Percentiles rank a stretch among this genome's conserved stretches.
These are phyloP conservation scores for Ethmia dodecea DNA, from an alignment of 2,888 invertebrate genomes.

Conservation along the genomic window DNA sequence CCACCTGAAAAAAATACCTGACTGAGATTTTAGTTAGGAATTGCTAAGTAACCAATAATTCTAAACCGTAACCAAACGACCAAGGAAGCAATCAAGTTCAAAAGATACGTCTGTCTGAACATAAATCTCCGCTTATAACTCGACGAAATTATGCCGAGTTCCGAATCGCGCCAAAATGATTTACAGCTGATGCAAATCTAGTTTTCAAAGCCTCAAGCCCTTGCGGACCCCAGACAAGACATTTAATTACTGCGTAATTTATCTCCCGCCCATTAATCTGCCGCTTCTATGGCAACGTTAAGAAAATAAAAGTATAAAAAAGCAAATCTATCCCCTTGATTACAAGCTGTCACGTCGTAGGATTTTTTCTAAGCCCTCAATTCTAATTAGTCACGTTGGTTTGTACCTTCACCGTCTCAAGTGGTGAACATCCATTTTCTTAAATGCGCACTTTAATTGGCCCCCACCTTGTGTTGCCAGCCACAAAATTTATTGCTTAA, in stretches of 20 bases:
- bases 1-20: no score
- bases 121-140: conserved; percentile 11
- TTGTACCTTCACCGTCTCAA: conserved; percentile 33
- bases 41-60: no score
- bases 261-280: conserved; percentile 64
- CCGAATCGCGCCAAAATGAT: conserved; percentile 32
- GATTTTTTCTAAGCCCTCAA: conserved; percentile 72
- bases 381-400: conserved; percentile 70
- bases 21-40: no score
- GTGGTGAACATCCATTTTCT: conserved; percentile 69
- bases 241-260: conserved; percentile 73
- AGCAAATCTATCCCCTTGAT: conserved; percentile 70
- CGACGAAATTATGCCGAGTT: conserved; percentile 13
- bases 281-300: conserved; percentile 42
- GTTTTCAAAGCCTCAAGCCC: conserved; percentile 26
- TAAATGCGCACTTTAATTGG: conserved; percentile 67
- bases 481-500: conserved; percentile 78
- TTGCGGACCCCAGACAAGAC: conserved; percentile 44
- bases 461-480: conserved; percentile 73
- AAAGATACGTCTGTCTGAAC: neutral
- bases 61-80: no score
- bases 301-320: conserved; percentile 43
- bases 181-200: conserved; percentile 27
- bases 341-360: conserved; percentile 74
- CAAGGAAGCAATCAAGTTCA: no score